These are phyloP conservation scores for Proteles cristata DNA, from an alignment of 2,113 vertebrate genomes.

Conservation along the genomic window DNA sequence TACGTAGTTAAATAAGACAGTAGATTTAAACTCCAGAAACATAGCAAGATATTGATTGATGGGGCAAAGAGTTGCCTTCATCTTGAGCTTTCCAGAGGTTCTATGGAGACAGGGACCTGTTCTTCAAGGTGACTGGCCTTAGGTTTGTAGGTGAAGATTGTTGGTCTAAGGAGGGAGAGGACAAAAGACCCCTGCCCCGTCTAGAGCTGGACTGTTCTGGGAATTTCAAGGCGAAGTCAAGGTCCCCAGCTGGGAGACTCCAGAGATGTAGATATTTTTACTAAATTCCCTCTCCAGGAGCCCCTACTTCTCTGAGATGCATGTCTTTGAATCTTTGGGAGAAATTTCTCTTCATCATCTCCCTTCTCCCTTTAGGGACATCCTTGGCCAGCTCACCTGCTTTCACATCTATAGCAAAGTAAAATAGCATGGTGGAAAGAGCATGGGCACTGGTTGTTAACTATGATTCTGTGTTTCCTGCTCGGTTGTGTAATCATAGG, in stretches of 20 bases:
- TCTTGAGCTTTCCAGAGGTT: neutral
- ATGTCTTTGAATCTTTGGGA: neutral
- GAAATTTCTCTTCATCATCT: conserved; percentile 16
- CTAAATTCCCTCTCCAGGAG: neutral
- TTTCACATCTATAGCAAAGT: neutral
- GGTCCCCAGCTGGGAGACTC: neutral
- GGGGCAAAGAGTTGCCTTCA: neutral
- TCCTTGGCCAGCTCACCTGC: neutral
- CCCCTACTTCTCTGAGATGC: neutral
- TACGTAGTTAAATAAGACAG: conserved; percentile 13
- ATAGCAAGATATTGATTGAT: neutral
- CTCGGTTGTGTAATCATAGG: neutral
- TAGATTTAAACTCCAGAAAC: neutral
- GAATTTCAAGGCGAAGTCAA: neutral
- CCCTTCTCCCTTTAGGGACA: neutral
- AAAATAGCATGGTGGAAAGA: neutral
- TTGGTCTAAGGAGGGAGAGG: neutral
- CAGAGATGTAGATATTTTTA: neutral
- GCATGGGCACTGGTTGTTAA: neutral
- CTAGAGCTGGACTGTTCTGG: neutral
- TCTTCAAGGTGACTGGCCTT: neutral
- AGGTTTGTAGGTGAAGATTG: neutral
- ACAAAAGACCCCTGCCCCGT: neutral
- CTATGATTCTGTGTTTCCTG: neutral
- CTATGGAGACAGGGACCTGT: neutral